Conservation (phyloP, 1,140 invertebrate species). For the Drosophila parvula region DNA sequence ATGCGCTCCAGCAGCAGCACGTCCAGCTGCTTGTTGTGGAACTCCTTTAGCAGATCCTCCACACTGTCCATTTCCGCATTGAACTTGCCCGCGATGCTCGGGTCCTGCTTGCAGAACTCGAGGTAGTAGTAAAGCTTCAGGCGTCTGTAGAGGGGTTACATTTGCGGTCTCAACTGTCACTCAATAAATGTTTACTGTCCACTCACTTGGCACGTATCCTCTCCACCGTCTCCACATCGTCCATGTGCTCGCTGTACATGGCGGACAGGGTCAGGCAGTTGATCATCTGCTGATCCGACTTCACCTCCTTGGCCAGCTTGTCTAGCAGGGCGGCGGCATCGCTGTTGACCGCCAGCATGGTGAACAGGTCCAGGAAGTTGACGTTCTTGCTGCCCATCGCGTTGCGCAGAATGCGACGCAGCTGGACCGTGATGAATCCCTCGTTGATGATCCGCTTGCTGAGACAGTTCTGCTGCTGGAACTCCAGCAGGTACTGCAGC, state of each 20-base stretch:
- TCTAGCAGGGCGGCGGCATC: constrained; percentile 57
- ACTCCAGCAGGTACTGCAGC: constrained; percentile 69
- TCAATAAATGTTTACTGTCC: too few species aligned
- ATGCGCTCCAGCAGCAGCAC: constrained; percentile 73
- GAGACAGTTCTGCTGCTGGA: constrained; percentile 58
- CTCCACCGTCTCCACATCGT: constrained; percentile 58
- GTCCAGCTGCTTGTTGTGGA: constrained; percentile 73
- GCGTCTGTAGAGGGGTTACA: constrained; percentile 41
- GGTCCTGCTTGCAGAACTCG: constrained; percentile 80
- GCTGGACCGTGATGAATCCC: constrained; percentile 71
- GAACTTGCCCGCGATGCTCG: constrained; percentile 66
- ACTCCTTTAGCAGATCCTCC: constrained; percentile 73
- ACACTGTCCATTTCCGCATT: constrained; percentile 77
- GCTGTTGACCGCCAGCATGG: constrained; percentile 64
- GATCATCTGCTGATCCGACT: constrained; percentile 73
- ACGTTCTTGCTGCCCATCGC: constrained; percentile 66
- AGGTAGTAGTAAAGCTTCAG: constrained; percentile 78
- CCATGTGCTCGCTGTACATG: constrained; percentile 72
- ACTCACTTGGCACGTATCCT: constrained; percentile 62
- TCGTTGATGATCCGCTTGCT: constrained; percentile 68
- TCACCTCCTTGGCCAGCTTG: constrained; percentile 66
- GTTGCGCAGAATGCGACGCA: constrained; percentile 70
- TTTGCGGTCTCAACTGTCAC: not conserved
- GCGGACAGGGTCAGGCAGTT: constrained; percentile 75
- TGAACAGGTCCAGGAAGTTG: constrained; percentile 74